Conservation (phyloP, 2,797 vertebrate species). For the Phrynocephalus guinanensis region DNA sequence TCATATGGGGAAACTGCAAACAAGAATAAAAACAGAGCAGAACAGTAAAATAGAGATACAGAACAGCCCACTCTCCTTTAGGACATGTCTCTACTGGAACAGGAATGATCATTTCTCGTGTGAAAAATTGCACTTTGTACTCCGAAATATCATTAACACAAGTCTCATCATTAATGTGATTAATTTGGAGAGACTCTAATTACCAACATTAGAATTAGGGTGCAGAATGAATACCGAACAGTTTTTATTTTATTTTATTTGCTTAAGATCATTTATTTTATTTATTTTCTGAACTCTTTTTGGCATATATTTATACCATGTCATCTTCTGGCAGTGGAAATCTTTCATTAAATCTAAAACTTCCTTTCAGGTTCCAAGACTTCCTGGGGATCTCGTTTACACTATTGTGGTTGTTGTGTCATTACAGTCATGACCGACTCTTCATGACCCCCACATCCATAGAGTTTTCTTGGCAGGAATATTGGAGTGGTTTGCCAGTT, state of each 20-base stretch:
- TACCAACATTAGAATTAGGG: background rate
- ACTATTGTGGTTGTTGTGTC: too few relatives aligned
- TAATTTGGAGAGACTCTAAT: slow-evolving; percentile 36
- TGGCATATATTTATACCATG: too few relatives aligned
- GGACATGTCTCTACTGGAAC: background rate
- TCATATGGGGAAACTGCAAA: background rate
- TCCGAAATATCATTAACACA: background rate
- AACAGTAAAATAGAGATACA: background rate
- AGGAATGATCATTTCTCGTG: background rate
- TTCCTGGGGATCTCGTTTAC: too few relatives aligned
- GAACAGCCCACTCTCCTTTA: background rate
- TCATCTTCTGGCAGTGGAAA: too few relatives aligned
- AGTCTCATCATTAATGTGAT: slow-evolving; percentile 21
- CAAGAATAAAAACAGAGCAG: background rate
- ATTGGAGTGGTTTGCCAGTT: too few relatives aligned
- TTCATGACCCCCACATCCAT: too few relatives aligned
- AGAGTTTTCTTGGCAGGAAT: too few relatives aligned
- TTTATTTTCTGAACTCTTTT: too few relatives aligned
- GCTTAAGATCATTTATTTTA: slow-evolving; percentile 14
- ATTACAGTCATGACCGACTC: too few relatives aligned
- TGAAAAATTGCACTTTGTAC: background rate
- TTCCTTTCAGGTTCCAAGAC: too few relatives aligned
- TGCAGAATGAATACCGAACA: slow-evolving; percentile 11
- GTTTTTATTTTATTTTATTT: background rate
- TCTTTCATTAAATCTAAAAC: too few relatives aligned